Evolutionary conservation across 2,888 invertebrate species (phyloP), one percentile per base, ranked within the genome.

Genomic region (Lacanobia oleracea): DNA sequence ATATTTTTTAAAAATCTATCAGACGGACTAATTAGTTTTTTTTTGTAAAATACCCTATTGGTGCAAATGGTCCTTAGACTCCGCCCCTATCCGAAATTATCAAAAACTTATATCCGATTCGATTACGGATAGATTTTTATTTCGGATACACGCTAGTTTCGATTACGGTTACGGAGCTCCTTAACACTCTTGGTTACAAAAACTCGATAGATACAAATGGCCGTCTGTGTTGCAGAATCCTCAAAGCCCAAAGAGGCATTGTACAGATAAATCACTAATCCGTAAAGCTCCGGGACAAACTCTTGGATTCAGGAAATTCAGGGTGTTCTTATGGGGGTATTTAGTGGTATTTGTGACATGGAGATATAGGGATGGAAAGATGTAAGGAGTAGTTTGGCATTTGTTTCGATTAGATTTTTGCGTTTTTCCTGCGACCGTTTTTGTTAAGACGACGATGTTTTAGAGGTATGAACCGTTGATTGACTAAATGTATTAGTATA

Each of bases 231-330:
- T 57, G 23, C 54, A 61, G 16, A 57, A 67, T 72, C 61, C 73
- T n/a, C n/a, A 50, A 72, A 82, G 61, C 72, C 48, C 57, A 21
- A 33, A n/a, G 54, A 71, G n/a, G 59, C 51, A 66, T 79, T 66
- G 12, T 14, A 8, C 53, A 65, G 65, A 79, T 79, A 79, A 79
- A 79, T 79, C 75, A 73, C 59, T 68, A 79, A 79, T 66, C 83
- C 59, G 16, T 1, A 57, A 73, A 79, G 51, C 62, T 27, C 27
- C 12, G 37, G 59, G 51, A 79, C 72, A 64, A 82, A 67, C 18
- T 78, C 53, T 54, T 66, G 37, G 64, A 27, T 70, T 48, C 66
- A 18, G 40, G 16, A 69, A 53, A 62, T 60, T 67, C 66, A 14
- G 45, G 18, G 48, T 21, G 9, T 63, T 43, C 63, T 54, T 61